Base-by-base conservation (phyloP, 2,797 vertebrate species). In the Gastrophryne carolinensis region DNA sequence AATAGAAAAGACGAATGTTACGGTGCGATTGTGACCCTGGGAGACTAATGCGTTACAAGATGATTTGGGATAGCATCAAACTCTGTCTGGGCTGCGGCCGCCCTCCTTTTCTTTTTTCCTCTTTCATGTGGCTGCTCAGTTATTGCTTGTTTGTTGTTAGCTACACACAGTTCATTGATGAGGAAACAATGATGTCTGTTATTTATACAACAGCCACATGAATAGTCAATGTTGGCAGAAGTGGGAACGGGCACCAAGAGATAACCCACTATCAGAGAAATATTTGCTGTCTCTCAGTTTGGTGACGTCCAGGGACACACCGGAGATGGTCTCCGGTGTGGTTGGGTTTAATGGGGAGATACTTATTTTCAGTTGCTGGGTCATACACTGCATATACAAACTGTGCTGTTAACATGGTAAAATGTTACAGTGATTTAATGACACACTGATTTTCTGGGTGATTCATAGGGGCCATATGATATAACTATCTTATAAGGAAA, bases 181-280 rank as follows among this genome's bases (percentile, higher is more conserved):
- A 56, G 50, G 53, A 77, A 64, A 77, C 66, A 71, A 77, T 70
- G 58, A 49, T 47, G 74, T 63, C 57, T 63, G 66, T 70, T 70
- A 53, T 70, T 47, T 52, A 29, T 68, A 68, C 73, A 53, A 54
- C 34, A 12, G 29, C 19, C 35, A 5, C 15, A 26, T 7, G 60
- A 76, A 70, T 70, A 70, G 63, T 62, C 58, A 63, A 32, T 49
- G 52, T 29, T 10, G 12, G 27, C 34, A 24, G 32, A 54, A 56
- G 11, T 19, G 2, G 12, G 35, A 70, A 44, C n/a, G n/a, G 8
- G 29, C 30, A 49, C 57, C 74, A 64, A 30, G 12, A 67, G 63
- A 69, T 69, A 52, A 66, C 39, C 41, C 49, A 27, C 19, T 62
- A 70, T 63, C 49, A 4, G 17, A 56, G 35, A 21, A 44, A 54